Base-by-base conservation (phyloP, 2,113 vertebrate species). In the Malurus cyaneus region DNA sequence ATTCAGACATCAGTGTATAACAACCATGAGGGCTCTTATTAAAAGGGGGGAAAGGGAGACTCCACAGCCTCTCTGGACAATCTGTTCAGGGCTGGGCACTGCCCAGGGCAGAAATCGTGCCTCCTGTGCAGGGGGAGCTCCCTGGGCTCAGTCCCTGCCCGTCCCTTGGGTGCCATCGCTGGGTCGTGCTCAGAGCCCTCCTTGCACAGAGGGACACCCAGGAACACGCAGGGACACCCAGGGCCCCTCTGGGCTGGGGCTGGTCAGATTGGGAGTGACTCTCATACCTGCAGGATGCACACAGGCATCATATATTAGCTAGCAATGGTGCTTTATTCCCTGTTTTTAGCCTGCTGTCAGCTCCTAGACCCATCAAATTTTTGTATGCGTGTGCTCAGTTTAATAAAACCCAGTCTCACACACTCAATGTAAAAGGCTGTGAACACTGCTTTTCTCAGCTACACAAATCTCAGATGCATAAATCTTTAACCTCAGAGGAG, bases 401-500 rank as follows among this genome's bases (percentile, higher is more conserved):
- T 80, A 90, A 77, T 17, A 71, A 18, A 72, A 76, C 11, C 18
- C 39, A n/a, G 4, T 34, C 57, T 89, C 39, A 50, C 6, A 54
- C 0, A 0, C 8, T 71, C 20, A 17, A 3, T 9, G 44, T 52
- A 29, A 85, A 82, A 56, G 92, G 28, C 70, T 61, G 28, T 46
- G 61, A 60, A 57, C 14, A 23, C 6, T 26, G 64, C 56, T 73
- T 32, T 73, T 49, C 34, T 72, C 44, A 80, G 65, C 72, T 77
- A 67, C 21, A 46, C 29, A 73, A 87, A 69, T 36, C 44, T 54
- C 67, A 80, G 36, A 67, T 52, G 42, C 29, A 60, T 52, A 92
- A 84, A 84, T 72, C 46, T 64, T 49, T 85, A 91, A 82, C 59
- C 87, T 94, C 92, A 94, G 57, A 91, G 66, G 81, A 92, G 79